Base-by-base conservation (phyloP, 2,888 invertebrate genomes). In the Drosophila ochracea region DNA sequence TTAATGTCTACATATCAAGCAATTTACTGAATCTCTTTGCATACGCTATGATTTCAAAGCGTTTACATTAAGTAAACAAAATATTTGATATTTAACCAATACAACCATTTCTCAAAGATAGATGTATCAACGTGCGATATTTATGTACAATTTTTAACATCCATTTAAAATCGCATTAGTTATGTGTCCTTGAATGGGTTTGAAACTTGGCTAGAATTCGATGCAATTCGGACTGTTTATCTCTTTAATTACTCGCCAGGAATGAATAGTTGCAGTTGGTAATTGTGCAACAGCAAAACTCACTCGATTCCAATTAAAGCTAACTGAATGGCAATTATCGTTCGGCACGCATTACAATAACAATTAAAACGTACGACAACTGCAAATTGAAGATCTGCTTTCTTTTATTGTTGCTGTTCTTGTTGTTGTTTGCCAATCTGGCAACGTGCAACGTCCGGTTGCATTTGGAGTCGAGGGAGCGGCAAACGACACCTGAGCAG, bases 321-420 rank as follows among this genome's bases (percentile, higher is more conserved):
- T 52, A 67, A 74, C 73, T 67, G 72, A 71, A 74, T 50, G 61
- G 55, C 90, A 80, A 84, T 84, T 89, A 89, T 82, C 82, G 78
- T 59, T 37, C 39, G 31, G 49, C 58, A 68, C 69, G 90, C 86
- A 87, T 80, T 84, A 90, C 87, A 82, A 90, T 89, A 90, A 84
- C 91, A 87, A 90, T 90, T 90, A 87, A 89, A 90, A 72, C 80
- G 80, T 86, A 89, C 91, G 87, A 87, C 91, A 90, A 90, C 82
- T 89, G 91, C 91, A 87, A 78, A 90, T 90, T 87, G 91, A 84
- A 87, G 87, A 89, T 82, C 78, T 76, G 80, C 75, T 21, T 39
- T 55, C 49, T 55, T 35, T 35, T 33, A 28, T 35, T 21, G 9
- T 16, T 47, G 31, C 0, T 7, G 7, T 7, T 30, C 7, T 31